Percentiles rank a stretch among this genome's conserved stretches.
phyloP scores from a whole-genome alignment of 2,113 vertebrate genomes.

The Cheirogaleus medius region DNA sequence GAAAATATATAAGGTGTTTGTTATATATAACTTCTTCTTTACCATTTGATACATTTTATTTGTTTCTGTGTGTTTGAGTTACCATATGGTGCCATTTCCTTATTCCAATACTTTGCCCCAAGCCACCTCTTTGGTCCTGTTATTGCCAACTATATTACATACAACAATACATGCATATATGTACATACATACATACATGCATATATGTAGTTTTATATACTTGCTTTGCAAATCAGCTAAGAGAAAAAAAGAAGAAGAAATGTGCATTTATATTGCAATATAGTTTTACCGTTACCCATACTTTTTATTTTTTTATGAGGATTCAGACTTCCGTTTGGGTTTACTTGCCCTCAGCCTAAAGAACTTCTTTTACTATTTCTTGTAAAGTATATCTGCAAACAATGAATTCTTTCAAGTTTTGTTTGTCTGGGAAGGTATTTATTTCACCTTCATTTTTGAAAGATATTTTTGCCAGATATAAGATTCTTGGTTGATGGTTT shows the following conservation, averaged over 20 bases:
- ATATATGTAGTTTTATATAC: background rate
- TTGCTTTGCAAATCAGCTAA: background rate
- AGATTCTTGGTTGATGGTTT: background rate
- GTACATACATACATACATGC: background rate
- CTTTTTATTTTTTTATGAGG: background rate
- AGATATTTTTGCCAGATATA: background rate
- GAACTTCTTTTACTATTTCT: background rate
- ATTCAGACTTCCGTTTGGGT: background rate
- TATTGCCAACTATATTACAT: background rate
- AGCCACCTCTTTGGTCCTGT: background rate
- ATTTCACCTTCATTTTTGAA: background rate
- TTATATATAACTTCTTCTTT: background rate
- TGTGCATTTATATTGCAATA: background rate
- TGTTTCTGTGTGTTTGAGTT: background rate
- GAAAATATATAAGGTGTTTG: background rate
- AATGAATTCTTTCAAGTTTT: background rate
- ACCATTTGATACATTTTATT: background rate
- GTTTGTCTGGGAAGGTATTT: background rate
- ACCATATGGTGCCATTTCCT: background rate
- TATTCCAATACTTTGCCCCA: background rate
- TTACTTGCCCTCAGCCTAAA: background rate
- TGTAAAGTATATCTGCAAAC: background rate
- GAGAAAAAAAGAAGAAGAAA: background rate
- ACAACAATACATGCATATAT: background rate
- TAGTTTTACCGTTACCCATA: background rate